These are phyloP conservation scores for Meloe dianella DNA, from an alignment of 2,888 invertebrate genomes.

Conservation along the genomic window DNA sequence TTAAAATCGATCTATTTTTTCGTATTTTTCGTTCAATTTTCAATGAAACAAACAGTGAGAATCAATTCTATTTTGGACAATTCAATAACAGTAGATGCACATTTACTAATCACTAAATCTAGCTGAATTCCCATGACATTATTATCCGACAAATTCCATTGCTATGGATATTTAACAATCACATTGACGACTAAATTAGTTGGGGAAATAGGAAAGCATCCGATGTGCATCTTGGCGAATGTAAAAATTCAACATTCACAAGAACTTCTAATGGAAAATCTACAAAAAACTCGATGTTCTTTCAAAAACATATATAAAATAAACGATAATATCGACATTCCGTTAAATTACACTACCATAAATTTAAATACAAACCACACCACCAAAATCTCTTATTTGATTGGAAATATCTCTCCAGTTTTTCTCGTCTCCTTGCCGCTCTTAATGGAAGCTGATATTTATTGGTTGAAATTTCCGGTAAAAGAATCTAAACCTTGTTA, in stretches of 20 bases:
- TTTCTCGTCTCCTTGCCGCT: background rate
- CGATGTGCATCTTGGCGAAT: constrained; percentile 7
- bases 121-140: constrained; percentile 40
- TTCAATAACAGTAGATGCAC: constrained; percentile 39
- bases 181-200: constrained; percentile 38
- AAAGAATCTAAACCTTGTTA: constrained; percentile 21
- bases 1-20: background rate
- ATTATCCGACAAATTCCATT: constrained; percentile 31
- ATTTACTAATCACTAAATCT: constrained; percentile 40
- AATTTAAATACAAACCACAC: constrained; percentile 28
- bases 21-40: background rate
- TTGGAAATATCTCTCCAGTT: constrained; percentile 19
- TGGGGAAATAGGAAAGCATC: constrained; percentile 21
- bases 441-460: constrained; percentile 29
- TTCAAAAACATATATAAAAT: constrained; percentile 4
- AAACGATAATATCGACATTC: constrained; percentile 18
- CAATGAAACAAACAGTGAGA: background rate
- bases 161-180: constrained; percentile 31
- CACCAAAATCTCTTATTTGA: constrained; percentile 13
- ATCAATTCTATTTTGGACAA: constrained; percentile 35
- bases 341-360: constrained; percentile 24
- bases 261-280: background rate
- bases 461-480: constrained; percentile 28
- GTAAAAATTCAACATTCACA: background rate
- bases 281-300: background rate